These are phyloP conservation scores for Drymodes brunneopygia DNA, from an alignment of 2,113 vertebrate species.

Conservation along the genomic window DNA sequence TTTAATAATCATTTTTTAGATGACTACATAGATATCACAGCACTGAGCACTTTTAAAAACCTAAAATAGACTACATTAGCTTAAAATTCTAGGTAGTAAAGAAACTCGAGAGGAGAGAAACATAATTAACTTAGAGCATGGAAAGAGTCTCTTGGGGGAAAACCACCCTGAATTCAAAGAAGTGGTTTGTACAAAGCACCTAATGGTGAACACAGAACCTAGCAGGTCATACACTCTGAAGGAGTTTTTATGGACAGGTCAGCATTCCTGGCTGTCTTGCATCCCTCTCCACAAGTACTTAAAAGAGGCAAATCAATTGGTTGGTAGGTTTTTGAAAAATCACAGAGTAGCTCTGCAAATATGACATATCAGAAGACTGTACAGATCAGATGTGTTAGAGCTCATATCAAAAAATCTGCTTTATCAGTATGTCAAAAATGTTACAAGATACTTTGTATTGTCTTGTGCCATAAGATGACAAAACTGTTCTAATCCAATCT, in stretches of 20 bases:
- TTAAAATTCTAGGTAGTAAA: slow-evolving; percentile 44
- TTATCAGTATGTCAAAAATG: background rate
- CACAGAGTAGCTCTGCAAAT: background rate
- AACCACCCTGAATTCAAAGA: background rate
- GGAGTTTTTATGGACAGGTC: background rate
- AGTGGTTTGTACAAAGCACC: background rate
- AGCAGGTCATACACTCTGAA: background rate
- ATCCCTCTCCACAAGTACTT: background rate
- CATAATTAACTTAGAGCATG: slow-evolving; percentile 36
- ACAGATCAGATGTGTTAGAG: background rate
- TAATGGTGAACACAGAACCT: background rate
- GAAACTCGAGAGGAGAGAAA: background rate
- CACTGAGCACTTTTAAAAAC: background rate
- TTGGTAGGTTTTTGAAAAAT: background rate
- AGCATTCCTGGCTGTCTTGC: background rate
- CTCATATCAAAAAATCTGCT: background rate
- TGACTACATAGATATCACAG: background rate
- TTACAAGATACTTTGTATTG: background rate
- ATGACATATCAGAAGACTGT: background rate
- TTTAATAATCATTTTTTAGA: background rate
- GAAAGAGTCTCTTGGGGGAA: background rate
- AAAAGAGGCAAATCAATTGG: background rate
- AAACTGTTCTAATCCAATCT: background rate
- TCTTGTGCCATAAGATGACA: background rate
- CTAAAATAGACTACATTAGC: slow-evolving; percentile 28